A percentile compares a stretch with the other conserved stretches of the same genome.
Conservation (phyloP, 2,797 vertebrate genomes). For the Artibeus lituratus region DNA sequence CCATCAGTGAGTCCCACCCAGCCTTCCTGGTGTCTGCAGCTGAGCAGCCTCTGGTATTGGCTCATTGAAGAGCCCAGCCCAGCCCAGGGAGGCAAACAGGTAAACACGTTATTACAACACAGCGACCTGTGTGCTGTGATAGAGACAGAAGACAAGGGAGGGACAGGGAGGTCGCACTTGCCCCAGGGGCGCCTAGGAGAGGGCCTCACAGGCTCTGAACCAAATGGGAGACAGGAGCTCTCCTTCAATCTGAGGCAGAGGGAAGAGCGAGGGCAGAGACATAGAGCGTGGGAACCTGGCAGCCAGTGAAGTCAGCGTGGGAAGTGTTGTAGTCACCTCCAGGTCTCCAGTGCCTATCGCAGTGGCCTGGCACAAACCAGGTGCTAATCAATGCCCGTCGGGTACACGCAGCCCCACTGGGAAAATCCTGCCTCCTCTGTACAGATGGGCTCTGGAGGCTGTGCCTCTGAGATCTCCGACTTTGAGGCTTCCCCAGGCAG, state of each 20-base stretch:
- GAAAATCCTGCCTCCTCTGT: neutral
- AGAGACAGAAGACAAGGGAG: neutral
- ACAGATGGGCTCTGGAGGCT: neutral
- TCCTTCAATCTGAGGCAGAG: neutral
- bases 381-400: neutral
- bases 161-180: neutral
- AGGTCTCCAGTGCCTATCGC: accelerated
- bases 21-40: neutral
- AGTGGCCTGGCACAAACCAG: no score
- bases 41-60: neutral
- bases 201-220: neutral
- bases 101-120: neutral
- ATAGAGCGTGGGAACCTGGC: neutral
- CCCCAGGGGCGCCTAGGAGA: neutral
- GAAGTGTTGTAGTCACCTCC: neutral
- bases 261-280: neutral
- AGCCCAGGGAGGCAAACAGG: neutral
- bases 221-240: neutral
- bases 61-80: neutral
- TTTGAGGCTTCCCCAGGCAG: neutral
- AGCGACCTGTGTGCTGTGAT: neutral
- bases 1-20: neutral
- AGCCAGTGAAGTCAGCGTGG: accelerated
- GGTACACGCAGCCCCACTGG: neutral
- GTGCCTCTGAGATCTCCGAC: accelerated